Evolutionary conservation across 1,140 invertebrate genomes (phyloP).

Genomic region (Drosophila jambulina): DNA sequence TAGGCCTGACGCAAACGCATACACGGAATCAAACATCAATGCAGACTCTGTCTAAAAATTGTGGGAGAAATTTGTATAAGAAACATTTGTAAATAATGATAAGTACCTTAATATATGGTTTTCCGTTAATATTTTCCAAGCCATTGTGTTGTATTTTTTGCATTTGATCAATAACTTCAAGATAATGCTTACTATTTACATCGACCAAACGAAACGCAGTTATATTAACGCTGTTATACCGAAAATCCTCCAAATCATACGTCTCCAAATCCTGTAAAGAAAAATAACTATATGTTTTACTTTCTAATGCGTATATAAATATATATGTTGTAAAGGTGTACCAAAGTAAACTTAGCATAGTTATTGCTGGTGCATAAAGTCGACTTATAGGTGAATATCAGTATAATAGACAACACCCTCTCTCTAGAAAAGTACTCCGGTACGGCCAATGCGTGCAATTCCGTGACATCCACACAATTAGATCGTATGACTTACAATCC

Average conservation of each 20-base stretch:
- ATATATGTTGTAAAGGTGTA: too few species aligned
- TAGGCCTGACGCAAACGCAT: conserved; percentile 93
- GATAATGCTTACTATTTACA: conserved; percentile 90
- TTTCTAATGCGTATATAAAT: too few species aligned
- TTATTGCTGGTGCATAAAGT: too few species aligned
- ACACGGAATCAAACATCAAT: conserved; percentile 95
- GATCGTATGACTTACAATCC: too few species aligned
- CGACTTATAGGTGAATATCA: too few species aligned
- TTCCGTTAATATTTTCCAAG: conserved; percentile 64
- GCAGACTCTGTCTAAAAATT: conserved; percentile 94
- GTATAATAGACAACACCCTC: too few species aligned
- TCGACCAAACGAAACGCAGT: conserved; percentile 95
- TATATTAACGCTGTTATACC: conserved; percentile 97
- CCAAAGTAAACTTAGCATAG: too few species aligned
- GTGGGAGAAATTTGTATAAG: background rate
- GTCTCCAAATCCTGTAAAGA: conserved; percentile 92
- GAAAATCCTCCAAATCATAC: conserved; percentile 97
- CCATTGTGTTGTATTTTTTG: conserved; percentile 90
- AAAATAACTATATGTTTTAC: background rate
- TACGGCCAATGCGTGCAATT: too few species aligned
- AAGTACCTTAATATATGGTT: conserved; percentile 72
- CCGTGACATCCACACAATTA: too few species aligned
- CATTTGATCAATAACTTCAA: conserved; percentile 93
- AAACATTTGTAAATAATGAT: background rate
- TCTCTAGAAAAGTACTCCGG: too few species aligned